These are phyloP conservation scores for Mesitornis unicolor DNA, from an alignment of 2,113 vertebrate species.

Conservation along the genomic window DNA sequence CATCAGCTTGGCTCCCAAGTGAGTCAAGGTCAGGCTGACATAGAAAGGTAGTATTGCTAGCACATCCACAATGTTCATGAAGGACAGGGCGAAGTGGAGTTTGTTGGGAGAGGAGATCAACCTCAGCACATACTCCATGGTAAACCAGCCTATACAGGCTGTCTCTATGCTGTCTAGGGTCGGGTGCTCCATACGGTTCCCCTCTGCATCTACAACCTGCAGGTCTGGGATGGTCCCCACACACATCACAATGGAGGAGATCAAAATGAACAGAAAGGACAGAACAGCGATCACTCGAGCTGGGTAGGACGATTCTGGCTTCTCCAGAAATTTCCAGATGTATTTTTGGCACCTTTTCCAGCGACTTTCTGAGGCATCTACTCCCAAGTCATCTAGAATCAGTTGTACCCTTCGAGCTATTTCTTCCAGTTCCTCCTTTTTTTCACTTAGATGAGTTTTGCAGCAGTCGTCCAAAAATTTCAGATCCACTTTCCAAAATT, in stretches of 20 bases:
- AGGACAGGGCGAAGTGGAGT: conserved; percentile 85
- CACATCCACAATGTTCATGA: conserved; percentile 95
- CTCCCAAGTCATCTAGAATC: conserved; percentile 89
- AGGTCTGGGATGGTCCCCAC: conserved; percentile 93
- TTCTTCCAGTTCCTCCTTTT: conserved; percentile 91
- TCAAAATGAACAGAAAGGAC: conserved; percentile 90
- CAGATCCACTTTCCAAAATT: conserved; percentile 96
- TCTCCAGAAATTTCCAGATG: conserved; percentile 95
- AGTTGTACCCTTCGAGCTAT: conserved; percentile 90
- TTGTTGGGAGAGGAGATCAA: conserved; percentile 90
- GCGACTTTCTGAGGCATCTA: conserved; percentile 77
- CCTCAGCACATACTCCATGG: conserved; percentile 88
- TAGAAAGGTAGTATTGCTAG: conserved; percentile 94
- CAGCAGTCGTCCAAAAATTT: conserved; percentile 93
- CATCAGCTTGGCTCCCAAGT: conserved; percentile 89
- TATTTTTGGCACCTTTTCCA: conserved; percentile 86
- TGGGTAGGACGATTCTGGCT: conserved; percentile 88
- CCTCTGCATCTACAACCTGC: conserved; percentile 86
- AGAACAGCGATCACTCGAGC: conserved; percentile 87
- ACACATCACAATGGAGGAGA: conserved; percentile 94
- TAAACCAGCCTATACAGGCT: conserved; percentile 94
- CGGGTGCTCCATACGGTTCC: conserved; percentile 89
- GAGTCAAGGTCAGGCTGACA: conserved; percentile 88
- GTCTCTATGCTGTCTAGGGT: conserved; percentile 91
- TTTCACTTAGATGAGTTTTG: conserved; percentile 89